Conservation (phyloP, 2,113 vertebrate genomes). For the Bufo bufo region DNA sequence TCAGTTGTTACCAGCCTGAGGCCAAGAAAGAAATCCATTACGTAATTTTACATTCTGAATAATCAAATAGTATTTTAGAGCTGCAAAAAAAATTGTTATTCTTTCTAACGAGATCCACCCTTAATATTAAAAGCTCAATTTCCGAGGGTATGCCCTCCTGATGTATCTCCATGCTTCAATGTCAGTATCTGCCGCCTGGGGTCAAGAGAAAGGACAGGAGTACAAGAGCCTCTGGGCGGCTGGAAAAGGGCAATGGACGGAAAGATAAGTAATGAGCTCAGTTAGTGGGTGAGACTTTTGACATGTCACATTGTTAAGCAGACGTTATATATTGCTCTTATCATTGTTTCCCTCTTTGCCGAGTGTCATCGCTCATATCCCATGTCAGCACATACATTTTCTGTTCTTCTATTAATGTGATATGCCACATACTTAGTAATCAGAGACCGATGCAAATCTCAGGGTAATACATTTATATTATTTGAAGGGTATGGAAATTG, state of each 20-base stretch:
- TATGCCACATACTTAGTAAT: slow-evolving; percentile 3
- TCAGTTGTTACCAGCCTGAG: neutral
- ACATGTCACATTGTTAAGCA: slow-evolving; percentile 19
- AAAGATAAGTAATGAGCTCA: slow-evolving; percentile 42
- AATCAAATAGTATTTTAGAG: neutral
- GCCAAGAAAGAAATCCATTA: neutral
- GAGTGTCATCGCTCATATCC: slow-evolving; percentile 4
- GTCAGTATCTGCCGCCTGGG: slow-evolving; percentile 9
- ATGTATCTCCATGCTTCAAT: slow-evolving; percentile 29
- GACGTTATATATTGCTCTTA: slow-evolving; percentile 35
- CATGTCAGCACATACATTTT: slow-evolving; percentile 26
- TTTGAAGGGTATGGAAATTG: slow-evolving; percentile 15
- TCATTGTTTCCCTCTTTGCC: slow-evolving; percentile 22
- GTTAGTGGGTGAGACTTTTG: neutral
- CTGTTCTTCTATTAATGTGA: slow-evolving; percentile 12
- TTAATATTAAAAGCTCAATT: slow-evolving; percentile 27
- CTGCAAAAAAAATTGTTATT: slow-evolving; percentile 1
- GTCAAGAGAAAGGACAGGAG: slow-evolving; percentile 30
- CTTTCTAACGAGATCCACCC: slow-evolving; percentile 14
- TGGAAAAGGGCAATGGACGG: slow-evolving; percentile 17
- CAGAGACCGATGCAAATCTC: slow-evolving; percentile 25
- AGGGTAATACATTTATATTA: neutral
- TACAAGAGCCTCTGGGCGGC: slow-evolving; percentile 27
- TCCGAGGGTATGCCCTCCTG: slow-evolving; percentile 27
- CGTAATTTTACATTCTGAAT: neutral